Evolutionary conservation across 1,140 invertebrate species (phyloP).

Genomic region (Melipona quadrifasciata): DNA sequence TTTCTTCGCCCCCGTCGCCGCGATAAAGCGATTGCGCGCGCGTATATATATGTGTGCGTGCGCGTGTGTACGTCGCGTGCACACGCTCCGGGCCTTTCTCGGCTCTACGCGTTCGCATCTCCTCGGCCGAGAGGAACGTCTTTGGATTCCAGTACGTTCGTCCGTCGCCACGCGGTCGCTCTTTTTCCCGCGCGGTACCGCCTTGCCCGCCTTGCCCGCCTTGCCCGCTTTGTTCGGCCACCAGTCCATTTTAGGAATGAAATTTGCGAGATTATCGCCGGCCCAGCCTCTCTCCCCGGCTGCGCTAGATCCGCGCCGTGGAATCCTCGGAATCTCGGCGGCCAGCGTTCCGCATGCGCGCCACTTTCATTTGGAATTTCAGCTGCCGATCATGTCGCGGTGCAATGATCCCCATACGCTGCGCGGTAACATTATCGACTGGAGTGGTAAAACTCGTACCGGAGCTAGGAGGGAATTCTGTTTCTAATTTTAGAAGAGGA

Average conservation of each 20-base stretch:
- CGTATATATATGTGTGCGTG: background rate
- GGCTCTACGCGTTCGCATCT: background rate
- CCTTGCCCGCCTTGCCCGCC: too few relatives aligned
- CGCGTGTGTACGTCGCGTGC: background rate
- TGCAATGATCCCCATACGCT: background rate
- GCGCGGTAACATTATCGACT: too few relatives aligned
- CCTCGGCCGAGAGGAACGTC: background rate
- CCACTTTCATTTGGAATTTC: constrained; percentile 41
- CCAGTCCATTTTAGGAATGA: constrained; percentile 69
- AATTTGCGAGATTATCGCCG: constrained; percentile 64
- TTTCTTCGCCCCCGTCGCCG: constrained; percentile 29
- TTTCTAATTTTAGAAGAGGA: too few relatives aligned
- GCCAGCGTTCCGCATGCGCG: constrained; percentile 6
- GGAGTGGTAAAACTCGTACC: too few relatives aligned
- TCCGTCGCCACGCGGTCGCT: constrained; percentile 16
- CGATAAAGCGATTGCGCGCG: constrained; percentile 28
- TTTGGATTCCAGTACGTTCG: constrained; percentile 51
- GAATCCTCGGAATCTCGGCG: constrained; percentile 56
- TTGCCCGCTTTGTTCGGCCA: constrained; percentile 9
- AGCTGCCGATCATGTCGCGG: background rate
- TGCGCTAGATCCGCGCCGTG: constrained; percentile 37
- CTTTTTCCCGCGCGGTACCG: constrained; percentile 9
- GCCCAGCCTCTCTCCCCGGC: constrained; percentile 18
- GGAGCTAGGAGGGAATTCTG: too few relatives aligned
- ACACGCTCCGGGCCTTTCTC: background rate